phyloP scores from a whole-genome alignment of 2,797 vertebrate genomes.

The Podarcis siculus region DNA sequence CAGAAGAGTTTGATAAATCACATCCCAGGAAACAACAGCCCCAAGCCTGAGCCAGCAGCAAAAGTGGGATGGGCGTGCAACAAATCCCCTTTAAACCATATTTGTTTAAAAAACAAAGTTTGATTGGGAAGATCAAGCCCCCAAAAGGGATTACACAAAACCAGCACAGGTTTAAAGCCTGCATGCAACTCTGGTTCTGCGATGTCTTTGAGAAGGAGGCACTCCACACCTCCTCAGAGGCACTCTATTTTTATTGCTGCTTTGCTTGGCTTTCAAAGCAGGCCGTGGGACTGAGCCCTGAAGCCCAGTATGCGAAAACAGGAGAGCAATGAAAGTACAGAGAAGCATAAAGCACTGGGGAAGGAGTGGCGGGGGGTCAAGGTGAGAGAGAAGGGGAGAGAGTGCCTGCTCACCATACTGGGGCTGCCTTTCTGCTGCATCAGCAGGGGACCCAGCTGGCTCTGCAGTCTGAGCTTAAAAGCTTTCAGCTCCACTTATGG shows the following conservation, averaged over 20 bases:
- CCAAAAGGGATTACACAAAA: not conserved
- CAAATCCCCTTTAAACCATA: not conserved
- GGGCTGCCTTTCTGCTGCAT: not conserved
- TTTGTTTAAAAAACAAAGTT: too few relatives aligned
- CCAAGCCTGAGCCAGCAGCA: too few relatives aligned
- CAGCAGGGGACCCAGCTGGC: conserved; percentile 39
- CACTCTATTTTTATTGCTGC: not conserved
- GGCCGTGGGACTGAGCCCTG: not conserved
- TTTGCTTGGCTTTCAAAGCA: not conserved
- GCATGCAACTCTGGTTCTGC: not conserved
- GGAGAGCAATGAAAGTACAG: not conserved
- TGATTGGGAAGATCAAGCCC: not conserved
- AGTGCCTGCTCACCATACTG: not conserved
- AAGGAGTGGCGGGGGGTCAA: not conserved
- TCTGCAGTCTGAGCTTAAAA: conserved; percentile 46
- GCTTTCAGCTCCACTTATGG: conserved; percentile 30
- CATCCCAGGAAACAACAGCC: not conserved
- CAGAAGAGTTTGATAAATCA: not conserved
- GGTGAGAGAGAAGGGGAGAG: conserved; percentile 21
- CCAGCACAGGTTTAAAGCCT: not conserved
- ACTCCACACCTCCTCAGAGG: not conserved
- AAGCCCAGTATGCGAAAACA: not conserved
- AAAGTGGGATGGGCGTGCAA: not conserved
- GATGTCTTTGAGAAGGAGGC: not conserved
- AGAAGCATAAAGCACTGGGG: not conserved